phyloP scores from a whole-genome alignment of 2,797 vertebrate genomes.

The Cuniculus paca region DNA sequence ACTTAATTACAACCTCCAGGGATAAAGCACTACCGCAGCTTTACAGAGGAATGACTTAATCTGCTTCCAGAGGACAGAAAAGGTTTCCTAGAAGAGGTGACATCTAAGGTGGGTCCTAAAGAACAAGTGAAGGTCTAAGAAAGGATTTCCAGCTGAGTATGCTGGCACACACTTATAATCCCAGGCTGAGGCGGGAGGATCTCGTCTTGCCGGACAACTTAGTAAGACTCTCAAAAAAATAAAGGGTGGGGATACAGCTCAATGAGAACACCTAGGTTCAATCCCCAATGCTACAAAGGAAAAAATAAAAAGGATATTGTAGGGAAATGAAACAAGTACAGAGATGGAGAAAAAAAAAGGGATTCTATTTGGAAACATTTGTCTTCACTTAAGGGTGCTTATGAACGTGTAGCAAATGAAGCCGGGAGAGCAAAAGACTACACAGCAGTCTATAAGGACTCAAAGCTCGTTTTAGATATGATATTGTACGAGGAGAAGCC shows the following conservation, averaged over 20 bases:
- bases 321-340: neutral
- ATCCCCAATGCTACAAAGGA: neutral
- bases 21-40: neutral
- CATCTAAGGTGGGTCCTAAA: neutral
- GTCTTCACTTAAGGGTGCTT: neutral
- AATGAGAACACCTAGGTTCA: neutral
- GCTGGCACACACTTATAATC: neutral
- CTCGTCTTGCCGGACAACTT: neutral
- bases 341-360: neutral
- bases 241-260: neutral
- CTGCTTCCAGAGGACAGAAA: slow-evolving; percentile 12
- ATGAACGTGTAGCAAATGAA: neutral
- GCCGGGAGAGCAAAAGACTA: neutral
- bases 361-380: neutral
- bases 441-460: neutral
- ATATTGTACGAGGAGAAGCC: neutral
- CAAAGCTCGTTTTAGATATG: neutral
- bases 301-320: neutral
- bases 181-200: neutral
- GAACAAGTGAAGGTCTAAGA: neutral
- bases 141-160: neutral
- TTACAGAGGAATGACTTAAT: neutral
- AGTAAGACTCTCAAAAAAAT: neutral
- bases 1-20: neutral
- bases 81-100: neutral